Base-by-base conservation (phyloP, 1,140 invertebrate genomes). In the Drosophila nasuta region DNA sequence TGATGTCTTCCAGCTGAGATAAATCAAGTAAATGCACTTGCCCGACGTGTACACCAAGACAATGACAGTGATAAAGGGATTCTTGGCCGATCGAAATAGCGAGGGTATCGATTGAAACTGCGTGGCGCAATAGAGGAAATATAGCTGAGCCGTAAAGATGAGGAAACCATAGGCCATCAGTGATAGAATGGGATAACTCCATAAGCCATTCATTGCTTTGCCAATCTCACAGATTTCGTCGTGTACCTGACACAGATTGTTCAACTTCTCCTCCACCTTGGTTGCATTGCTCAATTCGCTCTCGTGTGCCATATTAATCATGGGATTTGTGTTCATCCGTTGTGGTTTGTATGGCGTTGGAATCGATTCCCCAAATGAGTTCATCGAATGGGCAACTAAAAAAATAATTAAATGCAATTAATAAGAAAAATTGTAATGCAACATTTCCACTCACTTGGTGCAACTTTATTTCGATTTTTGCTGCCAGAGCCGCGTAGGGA, bases 221-320 rank as follows among this genome's bases (percentile, higher is more conserved):
- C 90, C 92, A 54, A 93, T 92, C 68, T 93, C 92, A 30, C 92
- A 93, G 30, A 93, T 82, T 70, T 93, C 92, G 74, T 93, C 92
- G 13, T 93, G 92, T 15, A 92, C 73, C 64, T 92, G 92, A 43
- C 92, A 93, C 3, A 93, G 79, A 59, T 92, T 92, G 51, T 91
- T 92, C 1, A 93, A 73, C 60, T 92, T 92, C n/a, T 88, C 91
- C 52, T 93, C 92, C 35, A 93, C 82, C 43, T 92, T 91, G 4
- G 65, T 60, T 3, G 74, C 73, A 78, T 91, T 81, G 33, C 60
- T 77, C 20, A 92, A 58, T 70, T 91, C 83, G 54, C 91, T 92
- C 52, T 92, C 91, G 35, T 86, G 78, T 0, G 76, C 66, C 73
- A 92, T 77, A 28, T 92, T 92, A 0, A 77, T 65, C 41, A 85